Evolutionary conservation across 2,888 invertebrate genomes (phyloP).

Genomic region (Leptinotarsa rubiginosa): DNA sequence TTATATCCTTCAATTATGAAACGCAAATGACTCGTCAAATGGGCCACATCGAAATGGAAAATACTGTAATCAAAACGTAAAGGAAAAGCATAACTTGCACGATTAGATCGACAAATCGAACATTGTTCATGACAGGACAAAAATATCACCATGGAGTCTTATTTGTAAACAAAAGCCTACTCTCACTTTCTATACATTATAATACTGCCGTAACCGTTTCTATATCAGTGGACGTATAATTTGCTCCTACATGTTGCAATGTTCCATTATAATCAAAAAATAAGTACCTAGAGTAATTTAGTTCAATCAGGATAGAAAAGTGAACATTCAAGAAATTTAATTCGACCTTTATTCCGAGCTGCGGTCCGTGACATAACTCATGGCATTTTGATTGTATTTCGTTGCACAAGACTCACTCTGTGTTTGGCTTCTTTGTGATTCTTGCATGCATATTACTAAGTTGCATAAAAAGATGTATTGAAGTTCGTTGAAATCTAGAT

Average conservation of each 20-base stretch:
- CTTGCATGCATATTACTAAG: not conserved
- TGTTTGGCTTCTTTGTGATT: not conserved
- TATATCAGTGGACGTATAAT: slow-evolving; percentile 11
- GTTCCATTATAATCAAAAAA: slow-evolving; percentile 5
- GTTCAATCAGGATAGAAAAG: slow-evolving; percentile 10
- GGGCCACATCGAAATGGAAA: too few species aligned
- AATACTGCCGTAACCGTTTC: slow-evolving; percentile 5
- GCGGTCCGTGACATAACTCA: slow-evolving; percentile 6
- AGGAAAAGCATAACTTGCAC: not conserved
- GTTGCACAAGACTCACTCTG: not conserved
- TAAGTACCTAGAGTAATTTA: slow-evolving; percentile 13
- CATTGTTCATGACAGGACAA: not conserved
- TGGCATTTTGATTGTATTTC: slow-evolving; percentile 20
- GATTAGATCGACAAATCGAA: not conserved
- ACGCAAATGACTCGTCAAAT: too few species aligned
- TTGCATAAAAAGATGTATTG: not conserved
- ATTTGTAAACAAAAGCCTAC: not conserved
- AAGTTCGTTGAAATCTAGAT: not conserved
- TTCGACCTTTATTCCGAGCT: slow-evolving; percentile 18
- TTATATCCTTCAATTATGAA: not conserved
- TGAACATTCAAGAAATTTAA: slow-evolving; percentile 7
- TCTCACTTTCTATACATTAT: slow-evolving; percentile 7
- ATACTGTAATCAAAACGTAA: too few species aligned
- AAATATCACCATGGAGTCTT: not conserved
- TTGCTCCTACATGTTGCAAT: slow-evolving; percentile 11